These are phyloP conservation scores for Helleia helle DNA, from an alignment of 2,888 invertebrate species.

Conservation along the genomic window DNA sequence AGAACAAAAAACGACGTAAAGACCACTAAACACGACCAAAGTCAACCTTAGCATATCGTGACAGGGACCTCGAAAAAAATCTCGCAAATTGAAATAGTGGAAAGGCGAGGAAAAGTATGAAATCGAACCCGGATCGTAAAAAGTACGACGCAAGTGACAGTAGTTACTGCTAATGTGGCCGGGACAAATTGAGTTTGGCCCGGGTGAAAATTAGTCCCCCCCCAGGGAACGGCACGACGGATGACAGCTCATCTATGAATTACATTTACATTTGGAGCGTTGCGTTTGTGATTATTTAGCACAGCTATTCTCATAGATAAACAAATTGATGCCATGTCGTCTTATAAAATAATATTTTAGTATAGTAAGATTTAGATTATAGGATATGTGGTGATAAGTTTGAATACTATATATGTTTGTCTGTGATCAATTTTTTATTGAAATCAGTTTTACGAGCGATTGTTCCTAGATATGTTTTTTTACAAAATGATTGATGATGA, in stretches of 20 bases:
- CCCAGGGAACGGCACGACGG: constrained; percentile 38
- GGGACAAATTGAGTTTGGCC: constrained; percentile 68
- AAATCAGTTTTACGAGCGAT: no score
- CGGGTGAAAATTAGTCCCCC: constrained; percentile 59
- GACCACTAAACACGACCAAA: constrained; percentile 21
- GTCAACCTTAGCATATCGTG: constrained; percentile 20
- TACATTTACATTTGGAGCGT: constrained; percentile 23
- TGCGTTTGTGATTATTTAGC: no score
- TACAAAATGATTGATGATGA: no score
- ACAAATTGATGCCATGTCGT: no score
- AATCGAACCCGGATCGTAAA: constrained; percentile 49
- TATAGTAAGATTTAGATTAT: no score
- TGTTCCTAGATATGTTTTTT: no score
- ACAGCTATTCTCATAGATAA: no score
- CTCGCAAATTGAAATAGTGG: constrained; percentile 65
- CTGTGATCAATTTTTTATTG: no score
- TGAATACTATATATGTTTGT: no score
- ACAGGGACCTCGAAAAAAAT: constrained; percentile 25
- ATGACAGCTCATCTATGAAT: constrained; percentile 25
- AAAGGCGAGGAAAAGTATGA: constrained; percentile 32
- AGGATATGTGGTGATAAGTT: no score
- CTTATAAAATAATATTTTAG: no score
- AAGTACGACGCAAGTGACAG: constrained; percentile 57
- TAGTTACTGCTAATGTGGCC: constrained; percentile 68
- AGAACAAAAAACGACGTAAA: constrained; percentile 32